Evolutionary conservation across 2,797 vertebrate species (phyloP).

Genomic region (Ispidina lecontei): DNA sequence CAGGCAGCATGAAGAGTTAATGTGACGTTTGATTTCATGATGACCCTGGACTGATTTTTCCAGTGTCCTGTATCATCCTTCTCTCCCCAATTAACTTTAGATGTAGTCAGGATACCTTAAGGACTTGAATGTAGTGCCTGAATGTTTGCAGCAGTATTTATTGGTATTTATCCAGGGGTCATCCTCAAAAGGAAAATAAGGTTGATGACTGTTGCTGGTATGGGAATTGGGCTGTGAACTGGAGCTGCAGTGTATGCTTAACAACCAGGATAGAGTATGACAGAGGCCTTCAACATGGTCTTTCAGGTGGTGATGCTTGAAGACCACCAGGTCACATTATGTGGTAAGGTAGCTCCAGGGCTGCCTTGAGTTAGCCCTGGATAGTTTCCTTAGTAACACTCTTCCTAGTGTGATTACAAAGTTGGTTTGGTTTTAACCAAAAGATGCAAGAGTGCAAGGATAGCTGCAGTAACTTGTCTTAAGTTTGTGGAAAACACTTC

Average conservation of each 20-base stretch:
- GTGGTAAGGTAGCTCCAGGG: background rate
- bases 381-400: rapidly evolving
- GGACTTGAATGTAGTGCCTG: background rate
- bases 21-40: background rate
- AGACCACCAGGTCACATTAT: background rate
- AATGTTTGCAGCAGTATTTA: background rate
- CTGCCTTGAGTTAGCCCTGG: background rate
- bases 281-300: rapidly evolving
- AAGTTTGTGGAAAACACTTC: background rate
- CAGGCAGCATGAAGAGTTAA: background rate
- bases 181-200: background rate
- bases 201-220: rapidly evolving
- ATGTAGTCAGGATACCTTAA: background rate
- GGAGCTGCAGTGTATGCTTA: background rate
- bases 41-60: background rate
- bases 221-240: background rate
- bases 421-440: background rate
- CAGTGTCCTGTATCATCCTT: background rate
- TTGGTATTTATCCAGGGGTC: background rate
- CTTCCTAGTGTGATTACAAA: background rate
- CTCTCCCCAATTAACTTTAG: rapidly evolving
- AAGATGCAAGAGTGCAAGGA: background rate
- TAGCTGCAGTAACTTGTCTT: background rate
- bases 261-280: background rate
- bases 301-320: background rate